These are phyloP conservation scores for Nesidiocoris tenuis DNA, from an alignment of 2,888 invertebrate genomes.

Conservation along the genomic window DNA sequence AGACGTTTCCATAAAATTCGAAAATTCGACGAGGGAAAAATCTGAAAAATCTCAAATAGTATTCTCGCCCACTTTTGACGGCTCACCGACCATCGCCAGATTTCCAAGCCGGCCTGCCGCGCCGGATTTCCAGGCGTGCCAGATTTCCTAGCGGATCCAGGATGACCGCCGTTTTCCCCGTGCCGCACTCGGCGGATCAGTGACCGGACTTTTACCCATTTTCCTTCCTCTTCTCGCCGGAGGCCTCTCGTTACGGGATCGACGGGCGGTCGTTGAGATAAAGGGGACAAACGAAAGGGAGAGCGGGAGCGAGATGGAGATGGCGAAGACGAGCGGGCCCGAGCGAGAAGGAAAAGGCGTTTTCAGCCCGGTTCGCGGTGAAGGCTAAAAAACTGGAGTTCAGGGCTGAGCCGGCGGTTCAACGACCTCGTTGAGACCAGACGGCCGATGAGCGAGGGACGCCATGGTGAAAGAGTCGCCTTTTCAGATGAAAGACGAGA, in stretches of 20 bases:
- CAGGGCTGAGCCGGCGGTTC: slow-evolving; percentile 9
- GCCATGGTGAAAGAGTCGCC: no score
- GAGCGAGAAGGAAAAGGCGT: slow-evolving; percentile 1
- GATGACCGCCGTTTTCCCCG: no score
- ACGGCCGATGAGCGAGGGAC: not conserved
- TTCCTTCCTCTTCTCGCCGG: not conserved
- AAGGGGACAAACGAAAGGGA: slow-evolving; percentile 36
- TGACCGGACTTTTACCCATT: not conserved
- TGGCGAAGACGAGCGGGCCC: slow-evolving; percentile 11
- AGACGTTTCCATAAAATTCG: no score
- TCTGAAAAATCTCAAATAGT: no score
- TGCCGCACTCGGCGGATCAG: not conserved
- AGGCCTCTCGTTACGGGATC: not conserved
- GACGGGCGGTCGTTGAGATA: not conserved
- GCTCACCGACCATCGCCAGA: no score
- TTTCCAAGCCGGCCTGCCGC: no score
- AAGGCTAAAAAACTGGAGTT: not conserved
- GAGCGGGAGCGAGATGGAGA: slow-evolving; percentile 15
- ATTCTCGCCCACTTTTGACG: no score
- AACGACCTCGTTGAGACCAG: slow-evolving; percentile 11
- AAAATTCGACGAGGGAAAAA: no score
- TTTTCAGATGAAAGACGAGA: no score
- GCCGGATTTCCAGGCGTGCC: no score
- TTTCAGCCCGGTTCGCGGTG: slow-evolving; percentile 30
- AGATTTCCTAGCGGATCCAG: not conserved